Evolutionary conservation across 2,888 invertebrate genomes (phyloP).

Genomic region (Carterocephalus palaemon): DNA sequence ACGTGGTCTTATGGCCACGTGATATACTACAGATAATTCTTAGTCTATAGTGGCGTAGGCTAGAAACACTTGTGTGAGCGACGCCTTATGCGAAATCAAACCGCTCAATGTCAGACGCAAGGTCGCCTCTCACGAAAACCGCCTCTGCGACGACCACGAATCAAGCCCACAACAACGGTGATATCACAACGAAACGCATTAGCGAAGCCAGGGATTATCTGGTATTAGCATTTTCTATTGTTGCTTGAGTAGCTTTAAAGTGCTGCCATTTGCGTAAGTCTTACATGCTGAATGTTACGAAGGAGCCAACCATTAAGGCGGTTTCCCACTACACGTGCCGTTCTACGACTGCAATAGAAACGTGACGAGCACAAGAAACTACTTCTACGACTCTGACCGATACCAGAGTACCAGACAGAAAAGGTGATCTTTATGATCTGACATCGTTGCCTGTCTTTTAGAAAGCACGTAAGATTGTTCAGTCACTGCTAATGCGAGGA

Average conservation of each 20-base stretch:
- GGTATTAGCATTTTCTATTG: slow-evolving; percentile 40
- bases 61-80: slow-evolving; percentile 42
- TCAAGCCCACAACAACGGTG: slow-evolving; percentile 38
- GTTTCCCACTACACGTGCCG: no score
- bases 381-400: no score
- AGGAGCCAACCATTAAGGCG: slow-evolving; percentile 6
- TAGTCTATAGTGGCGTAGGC: no score
- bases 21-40: no score
- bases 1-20: no score
- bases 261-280: slow-evolving; percentile 35
- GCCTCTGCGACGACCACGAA: slow-evolving; percentile 45
- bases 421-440: no score
- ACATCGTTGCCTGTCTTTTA: no score
- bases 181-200: slow-evolving; percentile 41
- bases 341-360: no score
- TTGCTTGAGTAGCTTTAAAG: slow-evolving; percentile 34
- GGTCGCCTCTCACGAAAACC: slow-evolving; percentile 66
- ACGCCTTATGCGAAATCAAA: slow-evolving; percentile 59
- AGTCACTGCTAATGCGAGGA: no score
- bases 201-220: slow-evolving; percentile 39
- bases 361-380: no score
- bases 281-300: slow-evolving; percentile 6
- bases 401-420: no score
- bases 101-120: slow-evolving; percentile 68
- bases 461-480: no score